Conservation (phyloP, 2,888 invertebrate genomes). For the Tenthredo scrophulariae region DNA sequence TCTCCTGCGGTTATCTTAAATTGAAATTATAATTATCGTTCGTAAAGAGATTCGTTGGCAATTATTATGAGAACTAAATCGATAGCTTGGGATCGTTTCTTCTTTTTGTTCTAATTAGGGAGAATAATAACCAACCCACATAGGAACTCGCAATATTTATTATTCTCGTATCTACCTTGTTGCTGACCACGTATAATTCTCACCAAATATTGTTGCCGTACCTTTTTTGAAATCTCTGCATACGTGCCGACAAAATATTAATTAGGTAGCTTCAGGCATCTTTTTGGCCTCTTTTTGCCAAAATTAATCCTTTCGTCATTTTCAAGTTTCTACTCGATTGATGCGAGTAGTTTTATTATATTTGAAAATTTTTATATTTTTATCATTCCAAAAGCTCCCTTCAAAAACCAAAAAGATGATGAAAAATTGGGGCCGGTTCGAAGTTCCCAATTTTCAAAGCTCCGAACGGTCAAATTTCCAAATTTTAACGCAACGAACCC, state of each 20-base stretch:
- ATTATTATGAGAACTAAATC: background rate
- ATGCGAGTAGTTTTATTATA: no score
- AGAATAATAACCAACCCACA: background rate
- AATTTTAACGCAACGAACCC: no score
- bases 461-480: no score
- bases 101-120: background rate
- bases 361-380: no score
- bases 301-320: no score
- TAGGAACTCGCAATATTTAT: background rate
- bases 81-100: background rate
- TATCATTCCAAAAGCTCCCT: no score
- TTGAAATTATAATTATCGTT: background rate
- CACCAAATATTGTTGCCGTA: no score
- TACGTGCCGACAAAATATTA: no score
- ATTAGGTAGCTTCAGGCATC: background rate
- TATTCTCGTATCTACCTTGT: background rate
- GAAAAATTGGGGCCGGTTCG: no score
- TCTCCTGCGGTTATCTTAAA: background rate
- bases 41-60: background rate
- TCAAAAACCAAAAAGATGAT: background rate
- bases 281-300: background rate
- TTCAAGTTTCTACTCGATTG: no score
- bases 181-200: background rate
- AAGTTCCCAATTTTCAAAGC: no score
- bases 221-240: no score